Base-by-base conservation (phyloP, 2,113 vertebrate species). In the Scophthalmus maximus region DNA sequence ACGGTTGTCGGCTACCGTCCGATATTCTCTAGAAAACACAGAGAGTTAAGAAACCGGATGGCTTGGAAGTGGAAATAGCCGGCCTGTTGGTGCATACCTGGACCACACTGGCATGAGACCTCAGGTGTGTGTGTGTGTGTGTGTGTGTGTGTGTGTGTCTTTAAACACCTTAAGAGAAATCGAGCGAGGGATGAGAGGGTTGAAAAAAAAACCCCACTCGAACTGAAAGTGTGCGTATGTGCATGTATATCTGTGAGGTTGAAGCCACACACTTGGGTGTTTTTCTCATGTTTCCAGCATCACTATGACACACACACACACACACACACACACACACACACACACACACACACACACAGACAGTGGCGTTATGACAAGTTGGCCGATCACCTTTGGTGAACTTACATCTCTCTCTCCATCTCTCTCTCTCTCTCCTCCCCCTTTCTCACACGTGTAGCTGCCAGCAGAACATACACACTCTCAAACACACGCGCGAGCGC, bases 281-380 rank as follows among this genome's bases (percentile, higher is more conserved):
- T 88, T 80, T 87, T 78, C 61, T 78, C 42, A 77, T 86, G 75
- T 92, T 91, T 90, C 88, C 88, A 92, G 82, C 87, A 89, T 88
- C 86, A 85, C 68, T 83, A 88, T 92, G 90, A 90, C 87, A 85
- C 88, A 86, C 68, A 65, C 51, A 68, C 55, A 67, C 51, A 62
- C 67, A 57, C 61, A 50, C 57, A 58, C 73, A 55, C 52, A 51
- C 52, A 60, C 72, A 53, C 67, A 58, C 64, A 55, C n/a, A 47
- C 64, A 59, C 57, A 23, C 68, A 66, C 49, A 65, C 56, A 67
- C 46, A 59, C 67, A 57, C 58, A 50, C 11, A 25, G 9, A 25
- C 3, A 22, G 64, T 73, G 68, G 55, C 18, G 60, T 74, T 63
- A 80, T 82, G 82, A 82, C 76, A 78, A 63, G 66, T 53, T 67